phyloP scores from a whole-genome alignment of 2,888 invertebrate genomes.

The Prosopocoilus inquinatus region DNA sequence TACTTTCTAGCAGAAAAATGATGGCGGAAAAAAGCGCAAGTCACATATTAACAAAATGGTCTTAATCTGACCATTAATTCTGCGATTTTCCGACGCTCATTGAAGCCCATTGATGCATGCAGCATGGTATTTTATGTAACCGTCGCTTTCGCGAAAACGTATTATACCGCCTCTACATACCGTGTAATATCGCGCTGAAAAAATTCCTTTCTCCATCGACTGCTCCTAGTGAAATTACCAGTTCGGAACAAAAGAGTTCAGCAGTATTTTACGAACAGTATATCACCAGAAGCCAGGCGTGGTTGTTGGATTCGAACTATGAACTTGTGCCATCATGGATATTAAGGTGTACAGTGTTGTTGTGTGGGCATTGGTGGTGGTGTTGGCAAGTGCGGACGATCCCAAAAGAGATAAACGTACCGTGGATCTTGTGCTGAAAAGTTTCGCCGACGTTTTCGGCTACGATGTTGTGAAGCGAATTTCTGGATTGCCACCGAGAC shows the following conservation, averaged over 20 bases:
- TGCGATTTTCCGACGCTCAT: not conserved
- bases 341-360: not conserved
- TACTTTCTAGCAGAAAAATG: no score
- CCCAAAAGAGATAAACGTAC: slow-evolving; percentile 42
- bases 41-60: not conserved
- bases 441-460: slow-evolving; percentile 48
- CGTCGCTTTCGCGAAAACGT: slow-evolving; percentile 4
- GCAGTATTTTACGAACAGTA: slow-evolving; percentile 10
- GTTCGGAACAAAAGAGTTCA: slow-evolving; percentile 2
- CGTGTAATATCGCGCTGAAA: slow-evolving; percentile 15
- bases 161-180: slow-evolving; percentile 9
- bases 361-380: slow-evolving; percentile 3
- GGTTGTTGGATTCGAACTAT: slow-evolving; percentile 8
- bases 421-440: slow-evolving; percentile 43
- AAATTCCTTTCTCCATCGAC: slow-evolving; percentile 17
- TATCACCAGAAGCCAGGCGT: slow-evolving; percentile 9
- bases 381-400: slow-evolving; percentile 11
- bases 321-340: not conserved
- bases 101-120: not conserved
- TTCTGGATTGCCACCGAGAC: slow-evolving; percentile 1
- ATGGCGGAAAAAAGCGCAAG: not conserved
- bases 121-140: not conserved
- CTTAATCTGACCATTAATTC: not conserved
- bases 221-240: slow-evolving; percentile 15
- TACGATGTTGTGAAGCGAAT: slow-evolving; percentile 46